Evolutionary conservation across 2,113 vertebrate genomes (phyloP), one percentile per base, ranked within the genome.

Genomic region (Galemys pyrenaicus): DNA sequence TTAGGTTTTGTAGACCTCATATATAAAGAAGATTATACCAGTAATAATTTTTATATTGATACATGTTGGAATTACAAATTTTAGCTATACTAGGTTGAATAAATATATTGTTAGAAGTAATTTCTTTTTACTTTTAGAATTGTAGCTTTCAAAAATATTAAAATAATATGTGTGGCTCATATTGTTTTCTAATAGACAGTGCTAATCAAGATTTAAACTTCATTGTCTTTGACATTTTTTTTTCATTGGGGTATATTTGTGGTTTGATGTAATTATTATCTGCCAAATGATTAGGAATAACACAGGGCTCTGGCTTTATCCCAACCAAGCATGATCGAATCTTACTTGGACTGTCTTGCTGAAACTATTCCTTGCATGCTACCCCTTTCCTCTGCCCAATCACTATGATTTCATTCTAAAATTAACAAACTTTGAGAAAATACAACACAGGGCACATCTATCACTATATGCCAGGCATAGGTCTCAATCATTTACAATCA

Each of bases 101-200:
- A 74, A 79, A 83, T 17, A 10, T 54, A 41, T 73, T 51, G 58
- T 56, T 41, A 30, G 9, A 60, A 17, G 4, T 49, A 9, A 11
- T 56, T 88, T 70, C n/a, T 78, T 79, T 92, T 92, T 75, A 24
- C 49, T 64, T 67, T 94, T 60, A 73, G 54, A 90, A 82, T 32
- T 67, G 13, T 68, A 17, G 19, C 65, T 51, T 24, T 60, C n/a
- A 54, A 87, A 91, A 87, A 35, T n/a, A 9, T 20, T 41, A 62
- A 35, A 62, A 20, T 65, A 79, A n/a, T 8, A 60, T 62, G 9
- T 35, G 26, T 87, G 41, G 41, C 0, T 87, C 51, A 62, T n/a
- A 95, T 64, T 49, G 80, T 74, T 75, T 87, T 93, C 20, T 49
- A 22, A 7, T 32, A 6, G 80, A 28, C 13, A 80, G 8, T 44